A percentile compares a stretch with the other conserved stretches of the same genome.
phyloP scores from a whole-genome alignment of 2,888 invertebrate species.

The Chirona hameri region DNA sequence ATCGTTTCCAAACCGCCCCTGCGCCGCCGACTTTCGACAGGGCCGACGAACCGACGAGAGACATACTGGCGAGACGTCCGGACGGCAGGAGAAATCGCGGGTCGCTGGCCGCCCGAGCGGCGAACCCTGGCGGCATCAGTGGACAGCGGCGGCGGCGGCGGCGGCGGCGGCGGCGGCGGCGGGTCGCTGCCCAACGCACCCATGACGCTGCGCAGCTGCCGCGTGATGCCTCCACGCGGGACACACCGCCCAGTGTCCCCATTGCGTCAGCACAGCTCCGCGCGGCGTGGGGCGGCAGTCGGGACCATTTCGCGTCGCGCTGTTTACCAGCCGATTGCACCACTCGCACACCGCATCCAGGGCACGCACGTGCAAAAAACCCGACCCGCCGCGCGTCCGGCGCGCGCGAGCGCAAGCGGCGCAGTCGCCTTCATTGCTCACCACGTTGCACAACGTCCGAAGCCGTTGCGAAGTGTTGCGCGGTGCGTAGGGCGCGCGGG shows the following conservation, averaged over 20 bases:
- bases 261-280: neutral
- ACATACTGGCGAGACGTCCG: too few relatives aligned
- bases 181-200: too few relatives aligned
- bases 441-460: neutral
- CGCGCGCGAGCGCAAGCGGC: neutral
- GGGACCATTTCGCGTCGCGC: neutral
- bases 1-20: too few relatives aligned
- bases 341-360: neutral
- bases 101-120: too few relatives aligned
- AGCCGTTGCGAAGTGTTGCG: neutral
- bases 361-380: conserved; percentile 12
- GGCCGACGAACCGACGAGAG: too few relatives aligned
- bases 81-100: too few relatives aligned
- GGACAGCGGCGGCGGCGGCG: too few relatives aligned
- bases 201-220: too few relatives aligned
- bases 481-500: neutral
- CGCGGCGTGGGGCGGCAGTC: neutral
- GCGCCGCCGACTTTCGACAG: too few relatives aligned
- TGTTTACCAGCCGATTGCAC: conserved; percentile 10
- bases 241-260: neutral
- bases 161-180: neutral
- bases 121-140: too few relatives aligned
- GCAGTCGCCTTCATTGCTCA: neutral
- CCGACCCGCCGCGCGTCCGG: neutral
- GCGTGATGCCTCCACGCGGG: neutral